Evolutionary conservation across 2,888 invertebrate genomes (phyloP).

Genomic region (Argyra leucocephala): DNA sequence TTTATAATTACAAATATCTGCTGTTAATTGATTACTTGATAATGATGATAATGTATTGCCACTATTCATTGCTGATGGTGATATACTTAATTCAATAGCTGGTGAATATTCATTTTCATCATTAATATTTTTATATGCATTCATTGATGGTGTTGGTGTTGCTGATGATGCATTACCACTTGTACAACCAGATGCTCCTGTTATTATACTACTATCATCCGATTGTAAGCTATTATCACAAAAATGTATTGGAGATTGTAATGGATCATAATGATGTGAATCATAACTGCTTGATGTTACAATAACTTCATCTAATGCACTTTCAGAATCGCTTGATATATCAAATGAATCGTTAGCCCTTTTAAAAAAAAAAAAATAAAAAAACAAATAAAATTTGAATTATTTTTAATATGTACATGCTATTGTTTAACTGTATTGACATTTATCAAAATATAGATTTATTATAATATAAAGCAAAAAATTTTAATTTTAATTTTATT

Average conservation of each 20-base stretch:
- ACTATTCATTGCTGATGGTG: constrained; percentile 18
- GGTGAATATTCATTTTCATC: constrained; percentile 1
- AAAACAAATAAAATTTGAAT: too few species aligned
- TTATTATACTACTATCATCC: constrained; percentile 32
- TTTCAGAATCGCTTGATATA: constrained; percentile 43
- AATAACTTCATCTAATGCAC: constrained; percentile 42
- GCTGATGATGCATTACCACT: constrained; percentile 5
- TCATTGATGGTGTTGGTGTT: constrained; percentile 27
- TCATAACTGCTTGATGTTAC: constrained; percentile 33
- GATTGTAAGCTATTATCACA: constrained; percentile 41
- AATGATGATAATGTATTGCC: constrained; percentile 24
- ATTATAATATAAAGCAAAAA: too few species aligned
- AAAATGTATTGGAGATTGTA: constrained; percentile 41
- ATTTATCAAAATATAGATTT: too few species aligned
- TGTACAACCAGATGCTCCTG: not conserved
- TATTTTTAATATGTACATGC: too few species aligned
- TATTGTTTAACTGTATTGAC: too few species aligned
- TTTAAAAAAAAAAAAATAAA: constrained; percentile 25
- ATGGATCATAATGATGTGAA: constrained; percentile 34
- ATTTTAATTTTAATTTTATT: too few species aligned
- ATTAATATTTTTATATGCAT: constrained; percentile 17
- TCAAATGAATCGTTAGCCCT: constrained; percentile 44
- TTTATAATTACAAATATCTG: constrained; percentile 42
- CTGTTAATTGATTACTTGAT: constrained; percentile 40
- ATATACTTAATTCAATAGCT: constrained; percentile 26